Evolutionary conservation across 2,113 vertebrate species (phyloP).

Genomic region (Struthidea cinerea): DNA sequence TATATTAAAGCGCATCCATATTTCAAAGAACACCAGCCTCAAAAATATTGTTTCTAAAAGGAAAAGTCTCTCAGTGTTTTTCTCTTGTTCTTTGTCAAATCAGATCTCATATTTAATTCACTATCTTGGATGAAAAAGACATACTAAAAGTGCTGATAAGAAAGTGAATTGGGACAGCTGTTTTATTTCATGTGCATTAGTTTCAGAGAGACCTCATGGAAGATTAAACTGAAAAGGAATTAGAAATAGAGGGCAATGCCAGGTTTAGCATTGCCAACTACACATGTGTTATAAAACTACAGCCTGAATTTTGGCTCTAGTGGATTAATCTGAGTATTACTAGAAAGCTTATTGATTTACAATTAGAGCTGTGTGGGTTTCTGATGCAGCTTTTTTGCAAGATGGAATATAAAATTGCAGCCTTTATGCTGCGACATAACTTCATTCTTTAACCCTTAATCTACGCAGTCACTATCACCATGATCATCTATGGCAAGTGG

Average conservation of each 20-base stretch:
- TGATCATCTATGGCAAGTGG: not conserved
- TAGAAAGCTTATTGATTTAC: conserved; percentile 22
- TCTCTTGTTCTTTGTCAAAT: conserved; percentile 26
- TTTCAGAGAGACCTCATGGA: not conserved
- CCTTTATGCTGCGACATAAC: not conserved
- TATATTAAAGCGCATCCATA: conserved; percentile 7
- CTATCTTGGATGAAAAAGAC: conserved; percentile 35
- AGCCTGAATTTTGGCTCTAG: not conserved
- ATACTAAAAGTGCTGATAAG: conserved; percentile 47
- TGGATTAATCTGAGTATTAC: conserved; percentile 28
- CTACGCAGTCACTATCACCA: not conserved
- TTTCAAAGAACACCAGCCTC: conserved; percentile 23
- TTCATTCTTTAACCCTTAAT: not conserved
- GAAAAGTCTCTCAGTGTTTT: conserved; percentile 26
- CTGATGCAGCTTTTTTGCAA: not conserved
- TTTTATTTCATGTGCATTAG: conserved; percentile 42
- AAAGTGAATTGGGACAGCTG: conserved; percentile 30
- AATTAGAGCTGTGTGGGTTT: not conserved
- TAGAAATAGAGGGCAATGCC: conserved; percentile 21
- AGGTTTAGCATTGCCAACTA: not conserved
- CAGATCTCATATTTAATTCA: conserved; percentile 42
- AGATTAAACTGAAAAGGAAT: conserved; percentile 53
- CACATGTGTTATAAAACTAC: not conserved
- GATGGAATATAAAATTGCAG: not conserved
- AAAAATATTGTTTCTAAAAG: conserved; percentile 39